phyloP scores from a whole-genome alignment of 2,797 vertebrate genomes.

The Delichon dasypus region DNA sequence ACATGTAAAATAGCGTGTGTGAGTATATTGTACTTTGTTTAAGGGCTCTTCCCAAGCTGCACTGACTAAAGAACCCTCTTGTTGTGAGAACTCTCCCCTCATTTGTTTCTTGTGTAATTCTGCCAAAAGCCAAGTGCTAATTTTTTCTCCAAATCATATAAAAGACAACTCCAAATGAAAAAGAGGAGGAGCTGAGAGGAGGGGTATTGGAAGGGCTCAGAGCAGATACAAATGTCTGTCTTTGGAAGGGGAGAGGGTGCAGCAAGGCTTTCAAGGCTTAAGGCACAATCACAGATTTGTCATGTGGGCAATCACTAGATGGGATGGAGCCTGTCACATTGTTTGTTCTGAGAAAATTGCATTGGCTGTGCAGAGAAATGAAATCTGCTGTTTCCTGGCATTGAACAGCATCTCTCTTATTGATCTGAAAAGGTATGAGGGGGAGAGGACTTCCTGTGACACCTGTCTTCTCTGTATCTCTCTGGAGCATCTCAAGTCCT shows the following conservation, averaged over 20 bases:
- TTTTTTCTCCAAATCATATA: not conserved
- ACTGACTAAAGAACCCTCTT: not conserved
- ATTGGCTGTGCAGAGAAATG: not conserved
- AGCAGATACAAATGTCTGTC: not conserved
- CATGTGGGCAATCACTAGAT: not conserved
- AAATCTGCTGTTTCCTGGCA: not conserved
- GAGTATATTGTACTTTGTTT: not conserved
- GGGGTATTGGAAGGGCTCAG: not conserved
- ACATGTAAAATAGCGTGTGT: not conserved
- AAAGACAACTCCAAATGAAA: not conserved
- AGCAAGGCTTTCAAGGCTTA: not conserved
- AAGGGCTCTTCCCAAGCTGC: not conserved
- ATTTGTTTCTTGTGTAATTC: not conserved
- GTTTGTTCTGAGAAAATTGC: slow-evolving; percentile 10
- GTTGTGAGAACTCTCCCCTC: not conserved
- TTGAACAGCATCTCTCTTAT: not conserved
- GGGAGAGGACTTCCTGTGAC: not conserved
- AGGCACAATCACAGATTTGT: not conserved
- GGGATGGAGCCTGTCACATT: not conserved
- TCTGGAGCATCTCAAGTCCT: not conserved
- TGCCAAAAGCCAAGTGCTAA: not conserved
- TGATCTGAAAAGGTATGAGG: not conserved
- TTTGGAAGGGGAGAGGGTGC: not conserved
- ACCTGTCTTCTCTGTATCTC: not conserved
- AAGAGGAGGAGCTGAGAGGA: not conserved